Evolutionary conservation across 2,113 vertebrate species (phyloP), one percentile per base, ranked within the genome.

Genomic region (human (Homo sapiens)): DNA sequence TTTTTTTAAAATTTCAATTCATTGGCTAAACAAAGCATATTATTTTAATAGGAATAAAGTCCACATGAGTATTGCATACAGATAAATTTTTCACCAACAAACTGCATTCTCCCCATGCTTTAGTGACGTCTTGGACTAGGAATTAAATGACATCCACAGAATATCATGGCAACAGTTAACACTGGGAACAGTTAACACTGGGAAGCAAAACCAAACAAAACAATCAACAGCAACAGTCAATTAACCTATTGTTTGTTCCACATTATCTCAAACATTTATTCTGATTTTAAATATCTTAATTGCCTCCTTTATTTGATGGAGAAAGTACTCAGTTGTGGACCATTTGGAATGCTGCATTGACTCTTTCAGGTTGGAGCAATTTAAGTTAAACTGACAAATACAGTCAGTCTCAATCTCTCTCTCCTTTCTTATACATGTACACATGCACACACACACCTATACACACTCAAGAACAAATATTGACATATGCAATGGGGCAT

Each of bases 21-120:
- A 95, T 97, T 97, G 85, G 64, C 45, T 97, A 98, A 98, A 96
- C 97, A 95, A 84, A 94, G 83, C 48, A 96, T 59, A 94, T 70
- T 96, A 94, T 98, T 98, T 98, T 97, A 98, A 66, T 97, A 96
- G 92, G 90, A 95, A 97, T 92, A 93, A 96, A 96, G 95, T 97
- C 78, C 95, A 94, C 89, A 59, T 86, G 97, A 98, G 70, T 96
- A 98, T 98, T 98, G 87, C 84, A 96, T 70, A 88, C 86, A 96
- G 94, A 97, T 98, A 79, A 93, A 40, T 96, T 98, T 92, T 89
- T 94, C 87, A 93, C 94, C 92, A 94, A 90, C 64, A 96, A 93
- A 64, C 52, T 35, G 84, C 83, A 92, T 95, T 98, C 81, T 96
- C 57, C 8, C 43, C 50, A 45, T 93, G 61, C 80, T 35, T 90